Conservation (phyloP, 2,113 vertebrate species). For the Toxotes jaculatrix region DNA sequence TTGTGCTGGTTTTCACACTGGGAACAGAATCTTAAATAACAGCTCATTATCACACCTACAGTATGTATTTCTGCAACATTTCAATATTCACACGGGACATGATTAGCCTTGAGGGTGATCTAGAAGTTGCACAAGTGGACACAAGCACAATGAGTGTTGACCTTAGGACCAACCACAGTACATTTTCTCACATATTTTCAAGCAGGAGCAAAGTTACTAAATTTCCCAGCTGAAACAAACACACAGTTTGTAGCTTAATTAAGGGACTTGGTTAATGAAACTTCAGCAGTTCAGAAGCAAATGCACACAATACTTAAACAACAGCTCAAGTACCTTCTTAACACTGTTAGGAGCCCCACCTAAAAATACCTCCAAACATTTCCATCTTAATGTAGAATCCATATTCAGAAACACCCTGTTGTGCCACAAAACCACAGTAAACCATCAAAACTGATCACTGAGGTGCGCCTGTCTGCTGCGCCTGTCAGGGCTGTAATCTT, state of each 20-base stretch:
- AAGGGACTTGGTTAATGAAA: slow-evolving; percentile 12
- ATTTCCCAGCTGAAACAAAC: neutral
- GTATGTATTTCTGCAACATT: slow-evolving; percentile 12
- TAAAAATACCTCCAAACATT: neutral
- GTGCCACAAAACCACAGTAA: neutral
- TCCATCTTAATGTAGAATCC: neutral
- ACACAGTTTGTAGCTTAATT: slow-evolving; percentile 27
- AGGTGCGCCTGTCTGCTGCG: slow-evolving; percentile 1
- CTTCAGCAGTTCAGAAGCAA: slow-evolving; percentile 15
- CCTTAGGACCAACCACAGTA: neutral
- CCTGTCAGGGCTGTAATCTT: slow-evolving; percentile 24
- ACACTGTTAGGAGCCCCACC: neutral
- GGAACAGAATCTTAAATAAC: slow-evolving; percentile 31
- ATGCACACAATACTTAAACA: slow-evolving; percentile 5
- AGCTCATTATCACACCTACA: slow-evolving; percentile 40
- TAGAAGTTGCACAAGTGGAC: neutral
- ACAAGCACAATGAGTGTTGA: slow-evolving; percentile 6
- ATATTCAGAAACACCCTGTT: neutral
- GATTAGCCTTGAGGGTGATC: slow-evolving; percentile 21
- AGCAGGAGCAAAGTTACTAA: neutral
- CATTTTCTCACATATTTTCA: neutral
- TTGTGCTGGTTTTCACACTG: slow-evolving; percentile 7
- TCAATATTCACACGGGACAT: slow-evolving; percentile 19
- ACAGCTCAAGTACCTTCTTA: slow-evolving; percentile 8
- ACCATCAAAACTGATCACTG: slow-evolving; percentile 22